Percentiles rank a stretch among this genome's conserved stretches.
These are phyloP conservation scores for Argyrosomus regius DNA, from an alignment of 2,797 vertebrate genomes.

Conservation along the genomic window DNA sequence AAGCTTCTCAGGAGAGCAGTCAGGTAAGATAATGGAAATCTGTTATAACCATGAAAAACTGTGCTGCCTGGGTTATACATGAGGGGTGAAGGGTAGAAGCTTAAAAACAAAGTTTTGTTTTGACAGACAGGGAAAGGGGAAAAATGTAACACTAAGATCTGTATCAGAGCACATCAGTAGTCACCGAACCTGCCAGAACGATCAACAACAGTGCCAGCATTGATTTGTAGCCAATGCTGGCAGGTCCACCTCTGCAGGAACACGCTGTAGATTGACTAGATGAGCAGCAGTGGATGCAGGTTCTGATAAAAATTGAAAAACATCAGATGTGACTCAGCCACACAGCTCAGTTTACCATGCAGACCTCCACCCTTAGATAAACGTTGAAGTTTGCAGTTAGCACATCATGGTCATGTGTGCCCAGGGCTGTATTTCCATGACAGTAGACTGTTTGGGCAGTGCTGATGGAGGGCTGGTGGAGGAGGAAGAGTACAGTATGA, in stretches of 20 bases:
- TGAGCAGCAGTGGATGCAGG: not conserved
- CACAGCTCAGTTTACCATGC: constrained; percentile 15
- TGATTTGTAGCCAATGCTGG: not conserved
- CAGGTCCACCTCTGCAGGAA: constrained; percentile 1
- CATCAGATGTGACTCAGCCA: not conserved
- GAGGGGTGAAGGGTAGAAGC: not conserved
- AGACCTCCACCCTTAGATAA: constrained; percentile 51
- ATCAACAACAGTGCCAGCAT: not conserved
- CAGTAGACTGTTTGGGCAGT: constrained; percentile 35
- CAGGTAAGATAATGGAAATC: constrained; percentile 57
- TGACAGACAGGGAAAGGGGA: constrained; percentile 1
- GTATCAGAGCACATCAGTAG: constrained; percentile 1
- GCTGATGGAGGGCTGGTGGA: constrained; percentile 12
- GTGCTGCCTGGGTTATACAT: too few relatives aligned
- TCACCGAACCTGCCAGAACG: not conserved
- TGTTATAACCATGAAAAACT: not conserved
- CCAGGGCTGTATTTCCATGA: constrained; percentile 15
- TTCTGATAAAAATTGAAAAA: not conserved
- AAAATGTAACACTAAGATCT: not conserved
- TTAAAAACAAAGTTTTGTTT: not conserved
- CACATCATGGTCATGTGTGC: not conserved
- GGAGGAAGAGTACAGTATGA: not conserved
- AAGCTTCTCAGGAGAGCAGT: constrained; percentile 35
- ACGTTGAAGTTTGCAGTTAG: constrained; percentile 34
- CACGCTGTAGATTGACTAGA: not conserved